Evolutionary conservation across 2,888 invertebrate species (phyloP).

Genomic region (Tubulanus polymorphus): DNA sequence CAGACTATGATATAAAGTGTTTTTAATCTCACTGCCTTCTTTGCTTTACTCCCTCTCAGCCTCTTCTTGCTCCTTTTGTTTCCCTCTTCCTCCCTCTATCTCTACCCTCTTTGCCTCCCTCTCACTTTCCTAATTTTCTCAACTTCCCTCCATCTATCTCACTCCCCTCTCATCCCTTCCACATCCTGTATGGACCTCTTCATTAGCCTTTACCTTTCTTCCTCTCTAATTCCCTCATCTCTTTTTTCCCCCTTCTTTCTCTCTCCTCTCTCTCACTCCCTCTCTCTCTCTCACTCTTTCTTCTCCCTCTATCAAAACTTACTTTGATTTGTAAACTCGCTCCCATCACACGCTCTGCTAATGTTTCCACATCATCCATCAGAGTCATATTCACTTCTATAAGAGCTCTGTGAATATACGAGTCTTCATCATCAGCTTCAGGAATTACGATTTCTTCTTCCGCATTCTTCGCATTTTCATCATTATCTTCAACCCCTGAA

Average conservation of each 20-base stretch:
- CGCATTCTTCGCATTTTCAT: conserved; percentile 3
- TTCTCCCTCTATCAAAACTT: conserved; percentile 2
- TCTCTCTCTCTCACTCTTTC: neutral
- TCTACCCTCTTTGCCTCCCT: conserved; percentile 8
- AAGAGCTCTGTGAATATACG: conserved; percentile 67
- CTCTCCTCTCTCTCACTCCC: conserved; percentile 12
- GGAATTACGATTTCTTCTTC: conserved; percentile 27
- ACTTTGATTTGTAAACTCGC: conserved; percentile 51
- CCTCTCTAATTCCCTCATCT: conserved; percentile 10
- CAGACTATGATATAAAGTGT: no score
- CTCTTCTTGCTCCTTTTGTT: neutral
- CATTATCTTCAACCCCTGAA: conserved; percentile 6
- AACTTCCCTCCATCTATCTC: no score
- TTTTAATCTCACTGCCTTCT: no score
- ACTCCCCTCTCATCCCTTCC: conserved; percentile 9
- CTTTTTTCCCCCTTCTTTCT: neutral
- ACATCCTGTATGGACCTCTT: conserved; percentile 13
- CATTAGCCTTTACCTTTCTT: conserved; percentile 7
- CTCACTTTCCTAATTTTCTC: conserved; percentile 26
- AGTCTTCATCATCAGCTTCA: conserved; percentile 33
- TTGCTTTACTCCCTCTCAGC: neutral
- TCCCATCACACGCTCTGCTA: conserved; percentile 47
- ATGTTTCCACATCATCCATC: conserved; percentile 58
- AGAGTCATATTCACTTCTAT: conserved; percentile 77
- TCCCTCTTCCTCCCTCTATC: conserved; percentile 26